These are phyloP conservation scores for Turnix velox DNA, from an alignment of 2,113 vertebrate genomes.

Conservation along the genomic window DNA sequence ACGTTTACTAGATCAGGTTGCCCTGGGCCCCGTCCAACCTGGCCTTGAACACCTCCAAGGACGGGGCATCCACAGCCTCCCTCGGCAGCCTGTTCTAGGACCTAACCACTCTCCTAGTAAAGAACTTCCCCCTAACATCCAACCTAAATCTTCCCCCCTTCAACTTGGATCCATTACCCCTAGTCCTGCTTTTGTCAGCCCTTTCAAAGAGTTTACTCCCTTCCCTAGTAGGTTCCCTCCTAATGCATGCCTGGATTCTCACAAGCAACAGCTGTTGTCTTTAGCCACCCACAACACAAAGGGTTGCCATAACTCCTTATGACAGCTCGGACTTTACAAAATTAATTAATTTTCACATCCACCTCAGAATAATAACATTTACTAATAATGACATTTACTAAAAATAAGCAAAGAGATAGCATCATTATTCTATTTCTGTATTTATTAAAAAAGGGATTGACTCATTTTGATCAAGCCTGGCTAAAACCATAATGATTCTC, in stretches of 20 bases:
- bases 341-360: neutral
- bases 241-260: neutral
- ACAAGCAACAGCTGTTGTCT: neutral
- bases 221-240: too few species aligned
- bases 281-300: neutral
- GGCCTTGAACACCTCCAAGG: too few species aligned
- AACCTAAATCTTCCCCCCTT: too few species aligned
- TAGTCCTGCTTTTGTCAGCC: too few species aligned
- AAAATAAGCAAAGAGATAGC: neutral
- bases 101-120: too few species aligned
- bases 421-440: neutral
- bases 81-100: too few species aligned
- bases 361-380: neutral
- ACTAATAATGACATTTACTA: neutral
- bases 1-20: too few species aligned
- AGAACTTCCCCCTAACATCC: too few species aligned
- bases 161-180: too few species aligned
- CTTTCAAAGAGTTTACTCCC: too few species aligned
- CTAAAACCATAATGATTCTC: neutral
- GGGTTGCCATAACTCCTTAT: neutral
- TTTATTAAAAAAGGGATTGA: neutral
- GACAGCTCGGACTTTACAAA: neutral
- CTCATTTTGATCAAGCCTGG: neutral
- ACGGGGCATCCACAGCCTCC: too few species aligned
- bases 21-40: too few species aligned